These are phyloP conservation scores for Triplophysa siluroides DNA, from an alignment of 2,113 vertebrate genomes.

Conservation along the genomic window DNA sequence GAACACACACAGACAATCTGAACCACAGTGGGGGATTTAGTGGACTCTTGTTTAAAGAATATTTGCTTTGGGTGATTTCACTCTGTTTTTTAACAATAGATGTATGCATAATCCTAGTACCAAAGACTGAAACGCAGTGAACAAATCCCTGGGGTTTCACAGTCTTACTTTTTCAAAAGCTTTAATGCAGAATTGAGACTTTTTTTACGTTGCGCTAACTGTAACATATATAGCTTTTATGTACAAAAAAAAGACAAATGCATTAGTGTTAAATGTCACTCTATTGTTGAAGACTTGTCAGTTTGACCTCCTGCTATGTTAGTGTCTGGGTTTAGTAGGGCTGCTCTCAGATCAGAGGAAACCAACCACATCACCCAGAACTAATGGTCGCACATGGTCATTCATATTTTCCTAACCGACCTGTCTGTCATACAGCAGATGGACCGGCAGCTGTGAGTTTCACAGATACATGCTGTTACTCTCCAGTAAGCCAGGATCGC, in stretches of 20 bases:
- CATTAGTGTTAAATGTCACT: not conserved
- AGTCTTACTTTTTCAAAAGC: too few species aligned
- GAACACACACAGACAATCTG: not conserved
- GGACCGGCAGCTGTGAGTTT: constrained; percentile 16
- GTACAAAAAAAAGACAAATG: too few species aligned
- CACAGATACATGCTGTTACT: constrained; percentile 20
- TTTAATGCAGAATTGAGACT: too few species aligned
- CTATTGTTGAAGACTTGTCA: not conserved
- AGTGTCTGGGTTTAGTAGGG: not conserved
- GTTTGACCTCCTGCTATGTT: not conserved
- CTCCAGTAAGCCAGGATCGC: not conserved
- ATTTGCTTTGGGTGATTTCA: constrained; percentile 7
- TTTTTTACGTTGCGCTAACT: too few species aligned
- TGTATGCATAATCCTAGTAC: not conserved
- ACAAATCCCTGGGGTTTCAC: not conserved
- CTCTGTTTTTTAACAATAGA: not conserved
- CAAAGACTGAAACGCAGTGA: constrained; percentile 4
- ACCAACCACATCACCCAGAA: not conserved
- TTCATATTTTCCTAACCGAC: constrained; percentile 14
- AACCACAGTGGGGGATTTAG: constrained; percentile 5
- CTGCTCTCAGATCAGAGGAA: constrained; percentile 3
- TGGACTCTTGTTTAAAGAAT: constrained; percentile 30
- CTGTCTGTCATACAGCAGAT: constrained; percentile 23
- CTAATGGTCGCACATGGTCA: not conserved
- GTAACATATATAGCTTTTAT: too few species aligned